phyloP scores from a whole-genome alignment of 2,797 vertebrate genomes.

The Eulemur mongoz region DNA sequence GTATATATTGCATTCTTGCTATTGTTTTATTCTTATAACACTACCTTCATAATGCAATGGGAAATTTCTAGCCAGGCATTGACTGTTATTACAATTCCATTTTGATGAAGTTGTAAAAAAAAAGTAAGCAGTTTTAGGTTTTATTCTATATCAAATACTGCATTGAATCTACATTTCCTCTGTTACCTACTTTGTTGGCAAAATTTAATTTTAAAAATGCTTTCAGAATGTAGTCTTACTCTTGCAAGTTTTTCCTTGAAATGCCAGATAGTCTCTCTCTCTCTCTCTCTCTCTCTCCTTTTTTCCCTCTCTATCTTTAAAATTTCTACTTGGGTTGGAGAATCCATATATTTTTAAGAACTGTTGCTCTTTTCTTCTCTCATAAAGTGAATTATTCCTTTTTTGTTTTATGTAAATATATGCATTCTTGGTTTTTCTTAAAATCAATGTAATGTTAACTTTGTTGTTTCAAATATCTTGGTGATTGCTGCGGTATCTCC shows the following conservation, averaged over 20 bases:
- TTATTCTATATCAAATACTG: constrained; percentile 46
- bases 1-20: neutral
- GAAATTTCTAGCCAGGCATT: neutral
- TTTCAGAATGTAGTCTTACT: constrained; percentile 60
- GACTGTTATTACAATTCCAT: neutral
- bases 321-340: neutral
- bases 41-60: neutral
- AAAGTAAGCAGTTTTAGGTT: neutral
- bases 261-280: neutral
- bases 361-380: neutral
- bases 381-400: neutral
- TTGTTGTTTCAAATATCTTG: constrained; percentile 19
- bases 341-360: constrained; percentile 29
- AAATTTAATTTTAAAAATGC: constrained; percentile 60
- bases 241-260: neutral
- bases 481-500: neutral
- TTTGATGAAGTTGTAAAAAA: neutral
- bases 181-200: constrained; percentile 30
- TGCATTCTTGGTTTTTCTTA: neutral
- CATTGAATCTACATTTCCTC: constrained; percentile 38
- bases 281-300: rapidly evolving
- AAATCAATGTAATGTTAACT: constrained; percentile 1
- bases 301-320: neutral
- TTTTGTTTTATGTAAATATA: neutral
- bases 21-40: constrained; percentile 7